Conservation (phyloP, 2,113 vertebrate species). For the Mustelus asterias region DNA sequence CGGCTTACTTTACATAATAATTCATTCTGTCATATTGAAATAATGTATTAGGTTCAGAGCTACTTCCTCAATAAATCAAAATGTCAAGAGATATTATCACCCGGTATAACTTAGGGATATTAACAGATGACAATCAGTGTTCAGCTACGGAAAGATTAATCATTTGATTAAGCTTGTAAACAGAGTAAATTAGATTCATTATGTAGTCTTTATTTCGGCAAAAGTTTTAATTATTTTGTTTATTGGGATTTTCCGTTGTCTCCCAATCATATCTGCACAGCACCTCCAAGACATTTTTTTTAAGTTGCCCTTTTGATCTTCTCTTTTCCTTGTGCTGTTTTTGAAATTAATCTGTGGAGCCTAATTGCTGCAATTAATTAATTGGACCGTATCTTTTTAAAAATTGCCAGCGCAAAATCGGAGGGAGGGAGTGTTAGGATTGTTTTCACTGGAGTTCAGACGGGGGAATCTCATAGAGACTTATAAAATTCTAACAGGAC, state of each 20-base stretch:
- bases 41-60: constrained; percentile 41
- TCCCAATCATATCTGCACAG: neutral
- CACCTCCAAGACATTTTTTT: too few species aligned
- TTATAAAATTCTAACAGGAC: too few species aligned
- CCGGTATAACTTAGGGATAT: constrained; percentile 36
- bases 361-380: constrained; percentile 31
- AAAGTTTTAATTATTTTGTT: constrained; percentile 23
- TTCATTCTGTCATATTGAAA: constrained; percentile 41
- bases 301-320: neutral
- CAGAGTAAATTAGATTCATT: constrained; percentile 40
- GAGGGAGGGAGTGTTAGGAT: neutral
- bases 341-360: neutral
- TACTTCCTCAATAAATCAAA: constrained; percentile 45
- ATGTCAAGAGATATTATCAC: constrained; percentile 26
- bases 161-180: constrained; percentile 45
- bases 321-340: neutral
- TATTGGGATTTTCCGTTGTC: neutral
- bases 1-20: constrained; percentile 38
- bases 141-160: constrained; percentile 41
- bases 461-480: too few species aligned
- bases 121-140: constrained; percentile 39
- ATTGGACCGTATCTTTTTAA: neutral
- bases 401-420: neutral
- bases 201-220: constrained; percentile 2
- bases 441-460: too few species aligned